Base-by-base conservation (phyloP, 2,888 invertebrate genomes). In the Acrobeloides nanus region DNA sequence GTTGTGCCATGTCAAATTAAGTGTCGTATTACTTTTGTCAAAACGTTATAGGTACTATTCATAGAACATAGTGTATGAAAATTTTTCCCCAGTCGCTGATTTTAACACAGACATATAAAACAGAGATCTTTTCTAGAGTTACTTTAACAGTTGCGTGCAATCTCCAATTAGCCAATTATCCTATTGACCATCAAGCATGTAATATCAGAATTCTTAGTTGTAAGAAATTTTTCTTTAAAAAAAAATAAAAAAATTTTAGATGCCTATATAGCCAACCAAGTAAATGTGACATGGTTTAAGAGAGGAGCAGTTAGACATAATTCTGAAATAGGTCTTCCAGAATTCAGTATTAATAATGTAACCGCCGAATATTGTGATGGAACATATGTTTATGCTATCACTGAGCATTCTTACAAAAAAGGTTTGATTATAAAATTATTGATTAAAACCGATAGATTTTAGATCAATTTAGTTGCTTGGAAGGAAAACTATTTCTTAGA, bases 241-340 rank as follows among this genome's bases (percentile, higher is more conserved):
- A n/a, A n/a, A n/a, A n/a, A n/a, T n/a, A n/a, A n/a, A n/a, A n/a
- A n/a, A n/a, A n/a, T n/a, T n/a, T n/a, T 46, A 68, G 68, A 71
- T 34, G 71, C 70, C 0, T 65, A 71, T 42, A 62, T 69, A 45
- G 68, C 64, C 6, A 59, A 57, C n/a, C 61, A 71, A 51, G 64
- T 71, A 21, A 64, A 70, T 29, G 63, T 71, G 7, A 64, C 62
- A 6, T 71, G 71, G 71, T 71, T 71, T 54, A 45, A 53, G 27
- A 18, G 42, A 12, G 54, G 59, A 27, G 62, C 71, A n/a, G 64
- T 71, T 24, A 49, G 68, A 34, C 61, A 61, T 46, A 71, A 71
- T 34, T 59, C 62, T 5, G 67, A 66, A 38, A 71, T 71, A 23
- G 66, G 66, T 3, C 48, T 71, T 15, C 71, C 71, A 5, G 71